Percentiles rank a stretch among this genome's conserved stretches.
These are phyloP conservation scores for Strix uralensis DNA, from an alignment of 2,113 vertebrate species.

Conservation along the genomic window DNA sequence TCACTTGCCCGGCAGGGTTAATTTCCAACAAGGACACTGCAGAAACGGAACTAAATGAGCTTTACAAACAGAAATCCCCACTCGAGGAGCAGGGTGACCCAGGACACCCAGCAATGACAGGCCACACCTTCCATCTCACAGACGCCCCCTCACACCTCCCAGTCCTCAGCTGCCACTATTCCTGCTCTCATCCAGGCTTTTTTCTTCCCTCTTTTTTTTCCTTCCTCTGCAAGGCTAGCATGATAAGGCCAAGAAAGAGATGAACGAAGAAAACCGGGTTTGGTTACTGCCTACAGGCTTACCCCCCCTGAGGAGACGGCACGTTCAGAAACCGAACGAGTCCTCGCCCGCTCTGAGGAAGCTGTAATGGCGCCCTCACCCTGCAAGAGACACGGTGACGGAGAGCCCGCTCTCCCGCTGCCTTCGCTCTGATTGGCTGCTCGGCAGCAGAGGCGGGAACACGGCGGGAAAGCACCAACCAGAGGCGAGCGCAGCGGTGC, in stretches of 20 bases:
- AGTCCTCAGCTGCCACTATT: fast-evolving
- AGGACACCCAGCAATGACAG: fast-evolving
- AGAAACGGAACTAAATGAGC: neutral
- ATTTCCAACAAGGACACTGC: fast-evolving
- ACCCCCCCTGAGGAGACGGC: fast-evolving
- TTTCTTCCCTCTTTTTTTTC: neutral
- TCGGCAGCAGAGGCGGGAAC: neutral
- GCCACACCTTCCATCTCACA: fast-evolving
- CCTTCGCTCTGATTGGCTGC: neutral
- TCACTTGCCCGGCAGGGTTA: neutral
- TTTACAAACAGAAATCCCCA: fast-evolving
- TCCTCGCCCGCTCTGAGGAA: fast-evolving
- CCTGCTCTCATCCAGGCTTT: fast-evolving
- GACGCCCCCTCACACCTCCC: neutral
- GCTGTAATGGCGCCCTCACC: fast-evolving
- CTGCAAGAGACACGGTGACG: fast-evolving
- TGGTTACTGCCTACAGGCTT: fast-evolving
- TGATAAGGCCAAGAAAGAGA: neutral
- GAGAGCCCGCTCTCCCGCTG: fast-evolving
- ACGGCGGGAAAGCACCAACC: neutral
- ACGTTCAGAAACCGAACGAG: fast-evolving
- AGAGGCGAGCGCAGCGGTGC: fast-evolving
- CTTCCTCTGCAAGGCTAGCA: neutral
- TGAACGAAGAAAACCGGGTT: fast-evolving
- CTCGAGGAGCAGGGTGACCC: neutral